Evolutionary conservation across 2,797 vertebrate genomes (phyloP), one percentile per base, ranked within the genome.

Genomic region (Graptemys geographica): DNA sequence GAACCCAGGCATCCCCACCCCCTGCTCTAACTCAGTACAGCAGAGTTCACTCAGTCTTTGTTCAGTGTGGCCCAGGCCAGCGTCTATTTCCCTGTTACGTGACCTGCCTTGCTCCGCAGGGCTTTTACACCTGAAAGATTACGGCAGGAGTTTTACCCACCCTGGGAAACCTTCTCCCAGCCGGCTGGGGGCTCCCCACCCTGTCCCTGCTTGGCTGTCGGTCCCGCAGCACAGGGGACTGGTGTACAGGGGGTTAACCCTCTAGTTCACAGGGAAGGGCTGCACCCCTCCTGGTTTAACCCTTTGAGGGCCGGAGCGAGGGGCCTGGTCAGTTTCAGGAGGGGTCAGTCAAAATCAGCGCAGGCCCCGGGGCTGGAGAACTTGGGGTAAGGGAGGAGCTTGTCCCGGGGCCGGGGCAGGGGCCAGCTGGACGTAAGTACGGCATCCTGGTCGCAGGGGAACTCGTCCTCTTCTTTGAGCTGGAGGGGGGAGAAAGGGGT

Each of bases 391-490:
- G 97, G 97, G 37, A 98, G 94, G 81, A 98, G 92, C 81, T 97
- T 98, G 86, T 98, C 97, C 56, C 6, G 95, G 92, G 83, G 95
- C 92, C 89, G 94, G 78, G 81, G 97, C 81, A 82, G 97, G 90
- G 86, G 91, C 98, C 97, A 98, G 9, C 97, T 96, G 1, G 97
- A 93, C 44, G 94, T 87, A 23, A 98, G 94, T 27, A 97, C 90
- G 81, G 97, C 97, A 0, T 98, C 97, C 2, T 97, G 95, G 78
- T 98, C 97, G 11, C 98, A 97, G 74, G 96, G 85, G 11, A 98
- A 98, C 87, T 97, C 97, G 15, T 98, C 98, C 85, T 98, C 98
- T 0, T 96, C 96, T 86, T 98, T 98, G 37, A 98, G 96, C 98
- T 98, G 89, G 49, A 37, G 52, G 55, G 37, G 41, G 4, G n/a